Conservation (phyloP, 1,140 invertebrate genomes). For the Mercenaria mercenaria region DNA sequence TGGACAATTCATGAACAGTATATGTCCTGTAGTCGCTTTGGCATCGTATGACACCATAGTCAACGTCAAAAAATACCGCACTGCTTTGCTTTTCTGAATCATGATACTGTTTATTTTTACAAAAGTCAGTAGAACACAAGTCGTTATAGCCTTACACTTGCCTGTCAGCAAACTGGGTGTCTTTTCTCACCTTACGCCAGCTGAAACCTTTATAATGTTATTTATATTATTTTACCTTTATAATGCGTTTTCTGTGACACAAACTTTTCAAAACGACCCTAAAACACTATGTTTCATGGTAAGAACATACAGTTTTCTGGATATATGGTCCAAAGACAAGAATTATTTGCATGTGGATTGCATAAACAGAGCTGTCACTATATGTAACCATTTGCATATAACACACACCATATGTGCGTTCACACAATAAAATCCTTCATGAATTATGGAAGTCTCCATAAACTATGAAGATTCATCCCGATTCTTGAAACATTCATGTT, state of each 20-base stretch:
- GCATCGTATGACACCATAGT: too few species aligned
- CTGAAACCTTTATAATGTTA: too few species aligned
- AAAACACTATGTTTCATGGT: constrained; percentile 83
- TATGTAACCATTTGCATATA: constrained; percentile 85
- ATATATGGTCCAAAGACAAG: constrained; percentile 79
- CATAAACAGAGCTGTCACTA: constrained; percentile 85
- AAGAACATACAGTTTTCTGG: constrained; percentile 85
- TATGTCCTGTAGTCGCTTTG: too few species aligned
- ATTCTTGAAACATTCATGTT: constrained; percentile 75
- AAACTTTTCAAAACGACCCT: constrained; percentile 68
- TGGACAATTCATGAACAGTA: too few species aligned
- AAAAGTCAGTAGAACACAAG: constrained; percentile 44
- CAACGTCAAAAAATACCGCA: too few species aligned
- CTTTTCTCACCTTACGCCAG: background rate
- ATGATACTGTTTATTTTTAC: constrained; percentile 20
- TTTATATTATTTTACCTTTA: constrained; percentile 48
- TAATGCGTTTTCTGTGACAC: constrained; percentile 46
- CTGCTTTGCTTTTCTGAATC: too few species aligned
- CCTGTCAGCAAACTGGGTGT: constrained; percentile 12
- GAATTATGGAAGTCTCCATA: constrained; percentile 86
- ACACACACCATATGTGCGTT: constrained; percentile 83
- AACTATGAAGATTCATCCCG: constrained; percentile 81
- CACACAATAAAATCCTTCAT: constrained; percentile 83
- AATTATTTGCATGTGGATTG: constrained; percentile 75
- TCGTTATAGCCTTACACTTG: constrained; percentile 27